Conservation (phyloP, 2,888 invertebrate species). For the Amaurobius ferox region DNA sequence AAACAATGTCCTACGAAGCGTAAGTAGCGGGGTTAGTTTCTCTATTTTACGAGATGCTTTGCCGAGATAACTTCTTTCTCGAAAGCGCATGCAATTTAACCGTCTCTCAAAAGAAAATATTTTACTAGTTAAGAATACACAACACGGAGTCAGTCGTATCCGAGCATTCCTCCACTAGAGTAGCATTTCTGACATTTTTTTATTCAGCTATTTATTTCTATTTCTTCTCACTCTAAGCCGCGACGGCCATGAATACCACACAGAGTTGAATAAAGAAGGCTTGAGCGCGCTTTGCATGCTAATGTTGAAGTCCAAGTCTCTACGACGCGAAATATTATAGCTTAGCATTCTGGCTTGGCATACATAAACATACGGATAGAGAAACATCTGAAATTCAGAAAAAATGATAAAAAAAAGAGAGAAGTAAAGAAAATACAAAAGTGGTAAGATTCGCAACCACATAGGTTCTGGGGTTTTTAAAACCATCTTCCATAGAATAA, state of each 20-base stretch:
- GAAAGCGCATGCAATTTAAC: conserved; percentile 62
- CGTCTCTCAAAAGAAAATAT: conserved; percentile 68
- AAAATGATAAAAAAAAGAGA: conserved; percentile 10
- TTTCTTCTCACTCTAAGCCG: conserved; percentile 61
- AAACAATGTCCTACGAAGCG: not conserved
- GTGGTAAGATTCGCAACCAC: conserved; percentile 1
- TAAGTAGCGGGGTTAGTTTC: conserved; percentile 5
- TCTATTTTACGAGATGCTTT: conserved; percentile 33
- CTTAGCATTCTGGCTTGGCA: conserved; percentile 66
- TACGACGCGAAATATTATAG: conserved; percentile 68
- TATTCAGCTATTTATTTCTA: conserved; percentile 67
- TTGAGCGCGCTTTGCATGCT: conserved; percentile 55
- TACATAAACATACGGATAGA: conserved; percentile 61
- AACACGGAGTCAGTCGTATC: conserved; percentile 49
- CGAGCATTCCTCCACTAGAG: conserved; percentile 37
- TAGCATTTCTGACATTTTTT: conserved; percentile 43
- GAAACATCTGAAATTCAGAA: conserved; percentile 36
- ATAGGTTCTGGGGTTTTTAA: conserved; percentile 40
- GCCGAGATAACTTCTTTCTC: not conserved
- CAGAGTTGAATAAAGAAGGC: conserved; percentile 58
- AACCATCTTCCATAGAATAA: conserved; percentile 50
- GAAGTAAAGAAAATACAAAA: not conserved
- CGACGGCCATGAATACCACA: conserved; percentile 62
- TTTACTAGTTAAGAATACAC: conserved; percentile 71
- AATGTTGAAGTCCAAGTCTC: conserved; percentile 50